A percentile compares a stretch with the other conserved stretches of the same genome.
Evolutionary conservation across 2,113 vertebrate genomes (phyloP).

Genomic region (Tonatia bakeri): DNA sequence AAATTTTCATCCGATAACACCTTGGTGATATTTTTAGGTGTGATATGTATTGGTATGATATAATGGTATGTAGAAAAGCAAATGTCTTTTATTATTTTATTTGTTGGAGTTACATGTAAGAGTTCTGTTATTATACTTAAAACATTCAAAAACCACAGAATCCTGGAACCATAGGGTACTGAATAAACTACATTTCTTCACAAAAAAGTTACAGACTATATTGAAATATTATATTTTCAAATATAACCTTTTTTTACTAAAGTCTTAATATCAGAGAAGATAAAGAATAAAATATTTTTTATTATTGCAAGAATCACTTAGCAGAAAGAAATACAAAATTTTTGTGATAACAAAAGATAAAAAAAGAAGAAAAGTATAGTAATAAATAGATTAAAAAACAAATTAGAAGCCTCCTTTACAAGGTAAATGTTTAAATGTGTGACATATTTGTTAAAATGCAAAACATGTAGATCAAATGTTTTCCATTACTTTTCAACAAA

Average conservation of each 20-base stretch:
- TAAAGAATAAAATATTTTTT: neutral
- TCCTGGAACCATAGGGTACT: neutral
- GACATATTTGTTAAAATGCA: neutral
- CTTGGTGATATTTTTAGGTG: neutral
- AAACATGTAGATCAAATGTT: neutral
- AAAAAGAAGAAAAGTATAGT: neutral
- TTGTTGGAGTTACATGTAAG: neutral
- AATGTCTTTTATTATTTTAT: neutral
- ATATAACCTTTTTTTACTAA: neutral
- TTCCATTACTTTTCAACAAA: neutral
- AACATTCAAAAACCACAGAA: neutral
- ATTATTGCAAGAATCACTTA: neutral
- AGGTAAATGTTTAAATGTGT: neutral
- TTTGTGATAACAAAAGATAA: neutral
- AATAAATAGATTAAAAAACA: neutral
- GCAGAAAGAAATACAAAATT: neutral
- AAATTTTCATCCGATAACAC: neutral
- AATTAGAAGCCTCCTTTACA: neutral
- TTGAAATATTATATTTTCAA: neutral
- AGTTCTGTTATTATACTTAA: neutral
- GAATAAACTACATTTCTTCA: neutral
- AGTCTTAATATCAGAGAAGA: neutral
- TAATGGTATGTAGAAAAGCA: neutral
- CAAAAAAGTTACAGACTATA: neutral
- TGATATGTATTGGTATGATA: neutral